Conservation (phyloP, 2,888 invertebrate species). For the Microdon myrmicae region DNA sequence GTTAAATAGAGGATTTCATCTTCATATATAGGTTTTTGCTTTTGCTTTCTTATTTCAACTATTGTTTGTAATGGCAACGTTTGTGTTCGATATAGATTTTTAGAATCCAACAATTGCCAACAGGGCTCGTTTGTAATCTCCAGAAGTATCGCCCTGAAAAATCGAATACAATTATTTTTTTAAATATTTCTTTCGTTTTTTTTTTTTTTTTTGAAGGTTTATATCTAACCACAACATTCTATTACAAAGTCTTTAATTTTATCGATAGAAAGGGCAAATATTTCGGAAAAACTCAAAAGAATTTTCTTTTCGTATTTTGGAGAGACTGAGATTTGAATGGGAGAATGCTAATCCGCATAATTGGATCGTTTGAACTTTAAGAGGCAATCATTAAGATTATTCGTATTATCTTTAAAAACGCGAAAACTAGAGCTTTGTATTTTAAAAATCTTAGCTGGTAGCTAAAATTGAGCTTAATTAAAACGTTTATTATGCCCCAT, state of each 20-base stretch:
- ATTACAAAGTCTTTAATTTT: constrained; percentile 16
- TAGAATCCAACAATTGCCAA: constrained; percentile 79
- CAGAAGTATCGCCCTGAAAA: constrained; percentile 89
- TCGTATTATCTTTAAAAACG: too few relatives aligned
- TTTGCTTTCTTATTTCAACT: constrained; percentile 10
- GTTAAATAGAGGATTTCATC: constrained; percentile 20
- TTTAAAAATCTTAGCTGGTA: too few relatives aligned
- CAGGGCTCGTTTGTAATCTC: constrained; percentile 91
- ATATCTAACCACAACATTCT: constrained; percentile 32
- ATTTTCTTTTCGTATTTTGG: constrained; percentile 44
- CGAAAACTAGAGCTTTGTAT: neutral
- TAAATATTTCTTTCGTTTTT: constrained; percentile 36
- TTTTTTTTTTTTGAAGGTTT: constrained; percentile 20
- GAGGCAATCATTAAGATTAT: too few relatives aligned
- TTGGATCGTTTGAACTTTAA: too few relatives aligned
- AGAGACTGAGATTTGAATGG: constrained; percentile 20
- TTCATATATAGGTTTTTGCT: constrained; percentile 7
- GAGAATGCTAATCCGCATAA: too few relatives aligned
- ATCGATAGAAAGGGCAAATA: constrained; percentile 36
- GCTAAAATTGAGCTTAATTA: too few relatives aligned
- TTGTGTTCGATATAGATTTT: constrained; percentile 36
- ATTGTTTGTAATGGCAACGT: constrained; percentile 32
- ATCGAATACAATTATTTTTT: constrained; percentile 54
- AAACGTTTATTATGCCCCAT: too few relatives aligned
- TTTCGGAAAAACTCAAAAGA: constrained; percentile 29